phyloP scores from a whole-genome alignment of 2,113 vertebrate species.

The Festucalex cinctus region DNA sequence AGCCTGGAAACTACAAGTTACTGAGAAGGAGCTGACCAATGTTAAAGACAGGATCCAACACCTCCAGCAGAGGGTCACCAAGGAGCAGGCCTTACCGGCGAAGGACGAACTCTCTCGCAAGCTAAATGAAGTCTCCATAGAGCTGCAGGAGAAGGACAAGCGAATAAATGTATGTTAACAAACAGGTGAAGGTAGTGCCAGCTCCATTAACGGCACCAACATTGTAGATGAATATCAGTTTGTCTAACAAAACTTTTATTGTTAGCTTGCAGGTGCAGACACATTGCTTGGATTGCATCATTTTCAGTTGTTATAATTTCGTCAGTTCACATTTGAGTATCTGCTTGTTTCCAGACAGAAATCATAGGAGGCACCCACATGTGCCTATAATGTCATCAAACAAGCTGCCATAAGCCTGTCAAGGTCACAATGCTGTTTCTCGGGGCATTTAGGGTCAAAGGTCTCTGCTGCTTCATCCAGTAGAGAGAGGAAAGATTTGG shows the following conservation, averaged over 20 bases:
- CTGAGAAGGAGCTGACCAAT: conserved; percentile 57
- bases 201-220: neutral
- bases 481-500: too few species aligned
- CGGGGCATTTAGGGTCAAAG: neutral
- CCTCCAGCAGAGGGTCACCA: conserved; percentile 57
- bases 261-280: neutral
- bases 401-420: neutral
- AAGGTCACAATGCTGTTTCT: neutral
- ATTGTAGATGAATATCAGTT: too few species aligned
- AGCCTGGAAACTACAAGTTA: conserved; percentile 44
- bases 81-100: conserved; percentile 67
- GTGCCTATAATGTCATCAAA: neutral
- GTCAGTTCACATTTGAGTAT: neutral
- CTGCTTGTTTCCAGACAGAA: neutral
- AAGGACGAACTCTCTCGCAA: conserved; percentile 64
- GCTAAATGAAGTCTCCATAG: conserved; percentile 49
- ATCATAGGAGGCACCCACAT: neutral
- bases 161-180: conserved; percentile 67
- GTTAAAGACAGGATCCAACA: conserved; percentile 51
- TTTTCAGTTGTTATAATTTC: neutral
- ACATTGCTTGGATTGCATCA: neutral
- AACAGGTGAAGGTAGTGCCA: too few species aligned
- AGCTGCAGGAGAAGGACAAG: conserved; percentile 60
- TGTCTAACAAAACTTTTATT: neutral
- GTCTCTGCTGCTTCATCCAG: too few species aligned